Conservation (phyloP, 2,797 vertebrate genomes). For the Acrossocheilus wenchowensis region DNA sequence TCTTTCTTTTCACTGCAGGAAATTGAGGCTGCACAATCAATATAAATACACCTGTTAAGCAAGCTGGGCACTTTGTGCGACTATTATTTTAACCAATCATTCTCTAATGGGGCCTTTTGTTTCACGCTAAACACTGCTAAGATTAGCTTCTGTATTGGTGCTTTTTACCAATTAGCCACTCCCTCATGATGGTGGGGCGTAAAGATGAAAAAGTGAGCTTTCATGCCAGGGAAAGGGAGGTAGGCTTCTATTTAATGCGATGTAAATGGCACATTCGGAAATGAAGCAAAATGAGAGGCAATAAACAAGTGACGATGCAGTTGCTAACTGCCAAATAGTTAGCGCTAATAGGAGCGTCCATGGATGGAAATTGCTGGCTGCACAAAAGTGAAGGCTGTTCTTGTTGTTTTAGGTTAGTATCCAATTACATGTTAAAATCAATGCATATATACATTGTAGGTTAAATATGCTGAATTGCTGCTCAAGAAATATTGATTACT, state of each 20-base stretch:
- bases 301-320: constrained; percentile 50
- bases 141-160: constrained; percentile 48
- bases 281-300: constrained; percentile 50
- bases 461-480: neutral
- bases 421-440: constrained; percentile 14
- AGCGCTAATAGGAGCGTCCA: constrained; percentile 42
- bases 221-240: constrained; percentile 34
- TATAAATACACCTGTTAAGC: constrained; percentile 48
- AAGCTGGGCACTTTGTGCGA: constrained; percentile 22
- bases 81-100: constrained; percentile 54
- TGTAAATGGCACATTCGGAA: constrained; percentile 48
- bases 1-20: constrained; percentile 25
- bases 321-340: constrained; percentile 58
- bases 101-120: constrained; percentile 49
- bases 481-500: too few relatives aligned
- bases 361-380: constrained; percentile 40
- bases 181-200: constrained; percentile 37
- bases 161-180: constrained; percentile 63
- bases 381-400: neutral
- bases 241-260: constrained; percentile 44
- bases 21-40: constrained; percentile 32
- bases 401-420: constrained; percentile 29
- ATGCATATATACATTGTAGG: constrained; percentile 28
- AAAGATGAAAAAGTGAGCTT: constrained; percentile 57
- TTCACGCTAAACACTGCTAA: constrained; percentile 53